Percentiles rank a stretch among this genome's conserved stretches.
Evolutionary conservation across 1,140 invertebrate genomes (phyloP).

Genomic region (Mamestra configurata): DNA sequence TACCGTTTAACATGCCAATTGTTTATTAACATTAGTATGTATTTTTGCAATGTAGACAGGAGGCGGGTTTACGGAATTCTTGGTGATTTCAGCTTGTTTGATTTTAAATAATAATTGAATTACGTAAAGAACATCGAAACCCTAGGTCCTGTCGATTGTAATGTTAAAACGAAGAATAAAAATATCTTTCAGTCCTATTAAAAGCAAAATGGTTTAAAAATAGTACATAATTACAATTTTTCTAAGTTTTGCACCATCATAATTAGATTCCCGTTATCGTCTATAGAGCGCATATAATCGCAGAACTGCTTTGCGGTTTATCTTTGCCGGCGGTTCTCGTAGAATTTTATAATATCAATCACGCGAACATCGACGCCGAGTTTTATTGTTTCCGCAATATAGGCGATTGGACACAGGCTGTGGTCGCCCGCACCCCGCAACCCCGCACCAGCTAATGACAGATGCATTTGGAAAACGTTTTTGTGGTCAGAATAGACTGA

Average conservation of each 20-base stretch:
- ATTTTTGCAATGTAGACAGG: neutral
- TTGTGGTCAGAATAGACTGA: constrained; percentile 52
- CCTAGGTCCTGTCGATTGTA: neutral
- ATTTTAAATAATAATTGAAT: neutral
- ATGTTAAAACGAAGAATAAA: neutral
- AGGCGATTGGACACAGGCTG: constrained; percentile 54
- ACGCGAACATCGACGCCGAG: constrained; percentile 44
- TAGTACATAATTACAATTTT: neutral
- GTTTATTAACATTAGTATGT: constrained; percentile 29
- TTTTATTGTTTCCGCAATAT: constrained; percentile 67
- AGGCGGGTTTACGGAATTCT: neutral
- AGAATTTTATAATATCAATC: constrained; percentile 62
- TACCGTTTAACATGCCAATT: constrained; percentile 45
- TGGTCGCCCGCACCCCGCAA: constrained; percentile 12
- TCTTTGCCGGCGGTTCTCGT: constrained; percentile 41
- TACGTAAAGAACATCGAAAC: too few species aligned
- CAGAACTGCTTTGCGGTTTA: constrained; percentile 44
- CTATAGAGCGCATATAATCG: constrained; percentile 41
- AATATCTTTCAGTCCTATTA: neutral
- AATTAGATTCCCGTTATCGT: constrained; percentile 50
- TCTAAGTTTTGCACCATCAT: constrained; percentile 14
- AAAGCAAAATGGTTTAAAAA: neutral
- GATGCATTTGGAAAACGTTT: constrained; percentile 41
- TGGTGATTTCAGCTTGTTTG: neutral
- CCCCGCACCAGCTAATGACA: constrained; percentile 25